Conservation (phyloP, 2,888 invertebrate species). For the Helleia helle region DNA sequence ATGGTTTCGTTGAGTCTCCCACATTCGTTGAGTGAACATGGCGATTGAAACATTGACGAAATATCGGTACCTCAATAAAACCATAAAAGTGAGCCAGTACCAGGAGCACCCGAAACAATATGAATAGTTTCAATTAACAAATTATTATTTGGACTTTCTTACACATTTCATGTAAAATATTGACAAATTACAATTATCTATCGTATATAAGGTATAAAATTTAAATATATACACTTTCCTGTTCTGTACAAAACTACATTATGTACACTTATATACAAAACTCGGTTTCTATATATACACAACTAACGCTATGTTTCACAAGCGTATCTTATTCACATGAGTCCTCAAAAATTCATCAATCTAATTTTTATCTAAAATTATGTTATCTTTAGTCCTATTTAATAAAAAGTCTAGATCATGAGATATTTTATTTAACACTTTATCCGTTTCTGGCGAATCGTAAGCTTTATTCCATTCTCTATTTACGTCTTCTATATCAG, state of each 20-base stretch:
- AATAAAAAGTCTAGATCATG: conserved; percentile 87
- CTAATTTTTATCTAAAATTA: conserved; percentile 36
- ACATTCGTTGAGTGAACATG: too few relatives aligned
- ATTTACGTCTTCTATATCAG: conserved; percentile 52
- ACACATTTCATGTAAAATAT: not conserved
- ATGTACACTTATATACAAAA: conserved; percentile 4
- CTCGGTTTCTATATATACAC: not conserved
- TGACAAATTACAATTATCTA: not conserved
- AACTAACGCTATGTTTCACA: conserved; percentile 48
- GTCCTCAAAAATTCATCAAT: conserved; percentile 60
- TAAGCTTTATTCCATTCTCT: conserved; percentile 53
- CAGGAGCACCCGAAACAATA: too few relatives aligned
- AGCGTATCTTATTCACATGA: conserved; percentile 24
- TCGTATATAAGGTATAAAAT: not conserved
- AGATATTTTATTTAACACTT: conserved; percentile 85
- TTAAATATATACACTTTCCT: conserved; percentile 5
- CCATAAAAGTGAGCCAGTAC: too few relatives aligned
- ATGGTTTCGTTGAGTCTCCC: too few relatives aligned
- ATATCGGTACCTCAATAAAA: too few relatives aligned
- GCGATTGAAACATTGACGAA: too few relatives aligned
- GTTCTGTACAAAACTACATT: not conserved
- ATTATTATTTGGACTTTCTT: too few relatives aligned
- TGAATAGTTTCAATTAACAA: too few relatives aligned
- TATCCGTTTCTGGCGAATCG: conserved; percentile 61
- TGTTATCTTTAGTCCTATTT: conserved; percentile 72